phyloP scores from a whole-genome alignment of 2,113 vertebrate genomes.

The Litocranius walleri region DNA sequence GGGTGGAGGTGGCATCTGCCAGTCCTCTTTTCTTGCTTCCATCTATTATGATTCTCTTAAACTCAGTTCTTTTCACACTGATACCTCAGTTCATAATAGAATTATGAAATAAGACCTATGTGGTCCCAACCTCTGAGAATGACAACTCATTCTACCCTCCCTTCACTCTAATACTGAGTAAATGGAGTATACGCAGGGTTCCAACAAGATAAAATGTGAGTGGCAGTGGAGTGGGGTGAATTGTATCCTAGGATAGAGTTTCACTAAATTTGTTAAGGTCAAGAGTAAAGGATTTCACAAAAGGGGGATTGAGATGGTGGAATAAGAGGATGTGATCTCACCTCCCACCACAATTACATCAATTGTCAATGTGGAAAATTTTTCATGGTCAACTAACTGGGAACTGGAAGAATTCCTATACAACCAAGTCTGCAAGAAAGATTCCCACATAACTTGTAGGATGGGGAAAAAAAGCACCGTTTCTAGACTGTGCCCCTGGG shows the following conservation, averaged over 20 bases:
- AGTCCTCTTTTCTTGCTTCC: background rate
- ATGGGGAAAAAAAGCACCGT: background rate
- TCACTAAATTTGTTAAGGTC: background rate
- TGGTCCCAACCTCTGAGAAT: background rate
- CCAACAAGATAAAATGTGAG: background rate
- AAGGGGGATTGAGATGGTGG: background rate
- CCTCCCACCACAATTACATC: background rate
- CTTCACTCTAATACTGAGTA: background rate
- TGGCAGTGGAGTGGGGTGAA: background rate
- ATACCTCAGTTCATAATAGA: background rate
- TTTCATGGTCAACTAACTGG: background rate
- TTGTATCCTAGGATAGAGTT: background rate
- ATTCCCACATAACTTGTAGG: background rate
- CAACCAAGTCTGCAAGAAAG: background rate
- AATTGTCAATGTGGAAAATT: background rate
- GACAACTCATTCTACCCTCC: rapidly evolving
- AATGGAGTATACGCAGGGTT: background rate
- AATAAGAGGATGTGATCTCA: background rate
- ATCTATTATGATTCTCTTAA: background rate
- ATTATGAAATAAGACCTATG: background rate
- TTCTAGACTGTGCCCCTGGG: background rate
- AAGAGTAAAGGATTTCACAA: background rate
- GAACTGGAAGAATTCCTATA: background rate
- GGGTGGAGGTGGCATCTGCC: background rate
- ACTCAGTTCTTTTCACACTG: background rate